Percentiles rank a stretch among this genome's conserved stretches.
These are phyloP conservation scores for Eucidaris tribuloides DNA, from an alignment of 35 echinoderm and acorn worm genomes.

Conservation along the genomic window DNA sequence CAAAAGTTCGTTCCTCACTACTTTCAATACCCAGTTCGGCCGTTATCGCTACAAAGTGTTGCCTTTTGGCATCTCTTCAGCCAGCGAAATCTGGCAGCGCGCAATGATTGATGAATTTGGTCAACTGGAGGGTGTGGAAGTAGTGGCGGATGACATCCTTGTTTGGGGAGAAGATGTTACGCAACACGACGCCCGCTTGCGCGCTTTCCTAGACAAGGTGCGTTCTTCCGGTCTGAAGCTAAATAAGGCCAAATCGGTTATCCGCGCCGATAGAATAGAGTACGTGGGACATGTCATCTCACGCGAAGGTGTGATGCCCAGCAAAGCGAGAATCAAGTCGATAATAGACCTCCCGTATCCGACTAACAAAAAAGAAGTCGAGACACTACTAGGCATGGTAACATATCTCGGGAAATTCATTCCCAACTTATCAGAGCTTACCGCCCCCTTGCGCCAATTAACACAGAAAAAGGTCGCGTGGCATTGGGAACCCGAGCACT, in stretches of 20 bases:
- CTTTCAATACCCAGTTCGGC: slow-evolving; percentile 11
- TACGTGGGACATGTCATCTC: slow-evolving; percentile 72
- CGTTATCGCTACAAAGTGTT: not conserved
- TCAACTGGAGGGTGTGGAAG: not conserved
- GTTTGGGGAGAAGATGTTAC: slow-evolving; percentile 2
- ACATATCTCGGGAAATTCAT: slow-evolving; percentile 75
- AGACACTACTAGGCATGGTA: slow-evolving; percentile 47
- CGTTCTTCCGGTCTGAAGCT: slow-evolving; percentile 32
- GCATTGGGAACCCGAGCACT: slow-evolving; percentile 37
- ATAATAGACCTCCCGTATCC: slow-evolving; percentile 59
- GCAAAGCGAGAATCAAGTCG: slow-evolving; percentile 44
- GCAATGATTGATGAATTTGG: slow-evolving; percentile 1
- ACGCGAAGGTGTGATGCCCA: slow-evolving; percentile 41
- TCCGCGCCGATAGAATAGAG: slow-evolving; percentile 39
- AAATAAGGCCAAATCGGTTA: slow-evolving; percentile 51
- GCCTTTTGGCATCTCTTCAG: not conserved
- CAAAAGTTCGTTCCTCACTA: not conserved
- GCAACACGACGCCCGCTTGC: not conserved
- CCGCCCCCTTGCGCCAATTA: slow-evolving; percentile 7
- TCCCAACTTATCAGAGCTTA: slow-evolving; percentile 38
- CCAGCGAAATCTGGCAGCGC: not conserved
- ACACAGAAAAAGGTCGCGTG: slow-evolving; percentile 18
- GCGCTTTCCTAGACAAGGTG: slow-evolving; percentile 1
- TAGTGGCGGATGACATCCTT: slow-evolving; percentile 33
- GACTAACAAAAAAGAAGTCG: not conserved